Conservation (phyloP, 2,888 invertebrate species). For the Poecilobothrus nobilitatus region DNA sequence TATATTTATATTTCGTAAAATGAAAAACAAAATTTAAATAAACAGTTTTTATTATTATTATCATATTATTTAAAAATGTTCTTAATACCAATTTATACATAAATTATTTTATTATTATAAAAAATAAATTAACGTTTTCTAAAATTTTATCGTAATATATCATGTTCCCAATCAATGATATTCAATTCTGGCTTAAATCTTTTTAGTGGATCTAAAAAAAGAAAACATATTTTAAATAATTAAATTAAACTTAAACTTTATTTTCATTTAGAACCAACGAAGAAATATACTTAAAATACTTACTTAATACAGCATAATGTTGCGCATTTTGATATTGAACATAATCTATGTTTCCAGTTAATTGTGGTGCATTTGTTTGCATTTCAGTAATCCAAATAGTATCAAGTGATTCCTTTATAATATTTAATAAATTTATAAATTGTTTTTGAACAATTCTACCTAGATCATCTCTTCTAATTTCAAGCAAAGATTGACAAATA, state of each 20-base stretch:
- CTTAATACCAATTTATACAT: too few species aligned
- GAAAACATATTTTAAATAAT: not conserved
- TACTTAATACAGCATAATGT: conserved; percentile 40
- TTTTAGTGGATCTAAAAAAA: conserved; percentile 49
- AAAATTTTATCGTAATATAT: conserved; percentile 34
- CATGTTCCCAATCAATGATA: conserved; percentile 51
- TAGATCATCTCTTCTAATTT: conserved; percentile 43
- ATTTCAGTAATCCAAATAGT: conserved; percentile 42
- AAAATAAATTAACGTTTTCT: too few species aligned
- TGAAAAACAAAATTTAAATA: too few species aligned
- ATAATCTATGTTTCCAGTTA: conserved; percentile 38
- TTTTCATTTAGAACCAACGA: not conserved
- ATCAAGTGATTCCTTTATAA: conserved; percentile 34
- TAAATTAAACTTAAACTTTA: conserved; percentile 11
- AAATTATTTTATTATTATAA: too few species aligned
- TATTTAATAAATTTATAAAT: conserved; percentile 28
- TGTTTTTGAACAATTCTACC: conserved; percentile 46
- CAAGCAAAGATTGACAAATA: conserved; percentile 47
- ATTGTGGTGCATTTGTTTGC: conserved; percentile 28
- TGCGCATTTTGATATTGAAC: conserved; percentile 37
- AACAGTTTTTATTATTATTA: too few species aligned
- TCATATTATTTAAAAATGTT: too few species aligned
- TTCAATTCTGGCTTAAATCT: conserved; percentile 52
- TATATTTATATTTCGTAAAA: too few species aligned
- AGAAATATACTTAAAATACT: conserved; percentile 25